A percentile compares a stretch with the other conserved stretches of the same genome.
phyloP scores from a whole-genome alignment of 2,888 invertebrate genomes.

The Acanthoscelides obtectus region DNA sequence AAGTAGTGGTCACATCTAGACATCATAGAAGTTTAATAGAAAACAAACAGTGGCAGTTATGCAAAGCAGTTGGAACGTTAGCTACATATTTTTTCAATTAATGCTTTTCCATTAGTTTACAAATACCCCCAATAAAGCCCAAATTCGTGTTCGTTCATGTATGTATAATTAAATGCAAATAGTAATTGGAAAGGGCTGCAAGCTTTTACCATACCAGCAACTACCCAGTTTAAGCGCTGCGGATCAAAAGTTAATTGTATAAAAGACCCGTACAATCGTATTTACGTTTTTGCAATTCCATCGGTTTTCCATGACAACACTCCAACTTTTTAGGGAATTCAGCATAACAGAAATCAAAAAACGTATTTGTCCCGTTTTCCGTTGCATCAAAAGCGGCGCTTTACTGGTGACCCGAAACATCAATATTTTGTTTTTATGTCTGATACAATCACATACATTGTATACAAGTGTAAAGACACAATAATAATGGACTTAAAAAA shows the following conservation, averaged over 20 bases:
- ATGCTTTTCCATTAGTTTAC: neutral
- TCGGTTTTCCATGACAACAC: neutral
- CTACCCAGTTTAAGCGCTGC: neutral
- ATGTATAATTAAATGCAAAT: neutral
- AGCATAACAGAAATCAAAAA: neutral
- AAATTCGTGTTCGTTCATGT: neutral
- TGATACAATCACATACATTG: too few relatives aligned
- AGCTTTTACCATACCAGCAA: neutral
- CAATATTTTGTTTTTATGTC: too few relatives aligned
- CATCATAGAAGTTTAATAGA: too few relatives aligned
- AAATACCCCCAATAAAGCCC: neutral
- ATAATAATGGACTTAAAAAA: too few relatives aligned
- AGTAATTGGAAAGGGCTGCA: neutral
- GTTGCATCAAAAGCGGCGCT: too few relatives aligned
- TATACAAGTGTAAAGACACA: too few relatives aligned
- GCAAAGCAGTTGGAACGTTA: neutral
- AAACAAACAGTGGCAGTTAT: too few relatives aligned
- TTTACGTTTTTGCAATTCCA: neutral
- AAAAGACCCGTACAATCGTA: neutral
- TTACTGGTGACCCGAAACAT: too few relatives aligned
- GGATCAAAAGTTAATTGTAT: neutral
- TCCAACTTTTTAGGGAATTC: neutral
- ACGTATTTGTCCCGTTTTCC: neutral
- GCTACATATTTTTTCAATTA: neutral
- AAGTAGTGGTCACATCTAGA: too few relatives aligned